phyloP scores from a whole-genome alignment of 2,797 vertebrate species.

The Bovichtus variegatus region DNA sequence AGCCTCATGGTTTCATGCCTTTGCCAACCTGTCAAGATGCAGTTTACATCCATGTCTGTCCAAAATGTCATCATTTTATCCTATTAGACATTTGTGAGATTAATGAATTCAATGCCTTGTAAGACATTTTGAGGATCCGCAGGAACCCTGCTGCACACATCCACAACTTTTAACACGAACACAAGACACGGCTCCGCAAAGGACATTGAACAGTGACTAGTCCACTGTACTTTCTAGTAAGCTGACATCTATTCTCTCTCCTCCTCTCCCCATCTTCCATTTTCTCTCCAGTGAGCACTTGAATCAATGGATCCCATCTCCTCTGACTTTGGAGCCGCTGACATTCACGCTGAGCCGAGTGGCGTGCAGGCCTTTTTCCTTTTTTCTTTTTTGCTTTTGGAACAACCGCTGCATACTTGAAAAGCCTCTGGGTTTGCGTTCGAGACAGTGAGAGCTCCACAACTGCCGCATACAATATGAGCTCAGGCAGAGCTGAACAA shows the following conservation, averaged over 20 bases:
- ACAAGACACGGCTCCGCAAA: conserved; percentile 11
- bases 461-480: conserved; percentile 62
- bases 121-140: too few relatives aligned
- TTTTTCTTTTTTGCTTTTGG: conserved; percentile 29
- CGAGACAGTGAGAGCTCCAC: conserved; percentile 52
- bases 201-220: conserved; percentile 44
- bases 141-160: not conserved
- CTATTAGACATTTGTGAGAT: not conserved
- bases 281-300: conserved; percentile 47
- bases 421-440: conserved; percentile 61
- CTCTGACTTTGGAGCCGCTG: conserved; percentile 48
- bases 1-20: not conserved
- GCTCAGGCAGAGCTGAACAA: conserved; percentile 52
- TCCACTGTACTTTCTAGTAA: conserved; percentile 33
- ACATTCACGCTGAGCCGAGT: conserved; percentile 62
- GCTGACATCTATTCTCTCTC: conserved; percentile 27
- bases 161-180: not conserved
- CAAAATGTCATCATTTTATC: not conserved
- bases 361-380: conserved; percentile 25
- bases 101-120: too few relatives aligned
- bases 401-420: conserved; percentile 69
- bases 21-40: not conserved
- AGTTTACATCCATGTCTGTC: not conserved
- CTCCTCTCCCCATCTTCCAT: conserved; percentile 22
- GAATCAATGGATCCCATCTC: conserved; percentile 54